Base-by-base conservation (phyloP, 2,797 vertebrate genomes). In the Leucoraja ocellata region DNA sequence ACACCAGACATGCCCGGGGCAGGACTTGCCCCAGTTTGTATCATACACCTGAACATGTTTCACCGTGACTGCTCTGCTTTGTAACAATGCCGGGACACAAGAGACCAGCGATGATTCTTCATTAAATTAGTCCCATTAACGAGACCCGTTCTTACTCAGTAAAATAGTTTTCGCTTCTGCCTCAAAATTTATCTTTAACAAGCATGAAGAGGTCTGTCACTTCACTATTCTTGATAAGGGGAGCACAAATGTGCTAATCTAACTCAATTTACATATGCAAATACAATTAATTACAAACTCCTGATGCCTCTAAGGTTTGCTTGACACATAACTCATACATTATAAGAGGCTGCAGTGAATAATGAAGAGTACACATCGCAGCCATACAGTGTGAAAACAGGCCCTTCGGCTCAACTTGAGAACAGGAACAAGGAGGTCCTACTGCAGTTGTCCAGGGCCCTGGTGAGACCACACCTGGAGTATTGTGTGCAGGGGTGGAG, bases 201-300 rank as follows among this genome's bases (percentile, higher is more conserved):
- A 74, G 46, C 39, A 71, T 28, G 21, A 54, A 16, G 46, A 28
- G 23, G 3, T 13, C 68, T 92, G 71, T 91, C 18, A 25, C 39
- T 28, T 1, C 65, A 71, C 65, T 6, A 74, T 46, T 84, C 10
- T 23, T 74, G 90, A 54, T 39, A 74, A 74, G 90, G 76, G 46
- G 10, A 14, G 1, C 36, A 74, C 39, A 68, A n/a, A 74, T 46
- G 54, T 74, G 13, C 90, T 92, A 76, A 92, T 92, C 25, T 25
- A 23, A 16, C 46, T 71, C 90, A 4, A 92, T 92, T 76, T 92
- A 54, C 90, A 76, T 76, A 74, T 58, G 46, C 73, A 92, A 92
- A 76, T 92, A n/a, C 71, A 92, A 74, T 92, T 92, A 92, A 74
- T 92, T 92, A 76, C 21, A 13, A 76, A 28, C 90, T 58, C 46